Evolutionary conservation across 2,797 vertebrate genomes (phyloP).

Genomic region (Mormyrus proboscirostris): DNA sequence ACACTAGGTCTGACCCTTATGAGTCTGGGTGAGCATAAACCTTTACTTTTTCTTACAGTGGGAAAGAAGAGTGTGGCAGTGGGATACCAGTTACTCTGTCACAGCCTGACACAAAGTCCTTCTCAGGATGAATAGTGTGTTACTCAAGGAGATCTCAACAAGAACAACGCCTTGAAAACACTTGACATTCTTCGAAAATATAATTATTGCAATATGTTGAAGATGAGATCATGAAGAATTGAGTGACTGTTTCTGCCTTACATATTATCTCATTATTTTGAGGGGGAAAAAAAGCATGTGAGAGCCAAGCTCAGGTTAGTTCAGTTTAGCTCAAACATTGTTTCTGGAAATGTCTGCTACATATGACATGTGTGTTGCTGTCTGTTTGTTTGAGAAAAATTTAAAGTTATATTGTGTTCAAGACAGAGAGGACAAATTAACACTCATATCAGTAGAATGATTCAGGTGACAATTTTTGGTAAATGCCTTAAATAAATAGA

Average conservation of each 20-base stretch:
- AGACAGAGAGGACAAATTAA: not conserved
- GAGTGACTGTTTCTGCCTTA: not conserved
- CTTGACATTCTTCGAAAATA: not conserved
- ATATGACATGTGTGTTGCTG: not conserved
- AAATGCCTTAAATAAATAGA: not conserved
- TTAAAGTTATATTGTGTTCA: not conserved
- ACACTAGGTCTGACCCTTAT: not conserved
- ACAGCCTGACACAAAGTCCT: slow-evolving; percentile 24
- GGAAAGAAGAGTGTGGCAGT: slow-evolving; percentile 43
- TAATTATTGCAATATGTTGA: not conserved
- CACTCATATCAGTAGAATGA: not conserved
- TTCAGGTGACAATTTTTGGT: not conserved
- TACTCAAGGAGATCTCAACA: not conserved
- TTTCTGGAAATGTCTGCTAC: not conserved
- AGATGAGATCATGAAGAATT: slow-evolving; percentile 14
- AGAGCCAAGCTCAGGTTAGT: not conserved
- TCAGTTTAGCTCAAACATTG: not conserved
- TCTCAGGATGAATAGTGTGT: not conserved
- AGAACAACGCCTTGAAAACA: not conserved
- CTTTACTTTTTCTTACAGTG: not conserved
- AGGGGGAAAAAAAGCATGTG: not conserved
- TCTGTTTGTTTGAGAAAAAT: not conserved
- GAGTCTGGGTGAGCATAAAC: not conserved
- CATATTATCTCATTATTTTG: not conserved
- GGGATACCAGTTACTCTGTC: slow-evolving; percentile 42